These are phyloP conservation scores for Beaufortia kweichowensis DNA, from an alignment of 2,113 vertebrate species.

Conservation along the genomic window DNA sequence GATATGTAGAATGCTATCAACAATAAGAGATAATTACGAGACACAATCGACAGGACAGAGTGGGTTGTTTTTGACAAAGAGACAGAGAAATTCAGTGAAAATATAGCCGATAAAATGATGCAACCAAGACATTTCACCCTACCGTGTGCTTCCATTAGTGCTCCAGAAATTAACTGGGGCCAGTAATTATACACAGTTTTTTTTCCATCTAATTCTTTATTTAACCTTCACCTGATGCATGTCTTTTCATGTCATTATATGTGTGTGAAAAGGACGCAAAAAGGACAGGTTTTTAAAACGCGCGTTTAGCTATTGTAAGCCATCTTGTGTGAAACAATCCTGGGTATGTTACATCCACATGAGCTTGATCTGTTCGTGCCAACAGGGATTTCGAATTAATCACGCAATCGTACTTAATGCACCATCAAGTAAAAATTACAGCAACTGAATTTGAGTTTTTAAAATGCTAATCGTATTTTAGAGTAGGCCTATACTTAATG, in stretches of 20 bases:
- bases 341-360: slow-evolving; percentile 12
- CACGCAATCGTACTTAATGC: background rate
- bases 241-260: slow-evolving; percentile 55
- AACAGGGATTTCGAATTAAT: background rate
- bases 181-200: slow-evolving; percentile 52
- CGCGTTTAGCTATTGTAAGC: slow-evolving; percentile 32
- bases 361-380: slow-evolving; percentile 2
- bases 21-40: slow-evolving; percentile 47
- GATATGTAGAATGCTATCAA: slow-evolving; percentile 41
- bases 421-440: background rate
- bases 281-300: slow-evolving; percentile 31
- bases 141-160: slow-evolving; percentile 55
- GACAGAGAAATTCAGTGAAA: slow-evolving; percentile 40
- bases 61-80: slow-evolving; percentile 51
- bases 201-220: slow-evolving; percentile 55
- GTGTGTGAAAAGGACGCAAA: slow-evolving; percentile 50
- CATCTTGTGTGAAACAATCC: slow-evolving; percentile 25
- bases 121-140: slow-evolving; percentile 56
- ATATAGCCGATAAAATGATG: slow-evolving; percentile 47
- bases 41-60: slow-evolving; percentile 32
- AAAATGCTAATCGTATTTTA: too few relatives aligned
- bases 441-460: too few relatives aligned
- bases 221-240: slow-evolving; percentile 55
- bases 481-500: too few relatives aligned
- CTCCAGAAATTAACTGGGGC: slow-evolving; percentile 52